Percentiles rank a stretch among this genome's conserved stretches.
phyloP scores from a whole-genome alignment of 1,140 invertebrate species.

The Eumaeus atala region DNA sequence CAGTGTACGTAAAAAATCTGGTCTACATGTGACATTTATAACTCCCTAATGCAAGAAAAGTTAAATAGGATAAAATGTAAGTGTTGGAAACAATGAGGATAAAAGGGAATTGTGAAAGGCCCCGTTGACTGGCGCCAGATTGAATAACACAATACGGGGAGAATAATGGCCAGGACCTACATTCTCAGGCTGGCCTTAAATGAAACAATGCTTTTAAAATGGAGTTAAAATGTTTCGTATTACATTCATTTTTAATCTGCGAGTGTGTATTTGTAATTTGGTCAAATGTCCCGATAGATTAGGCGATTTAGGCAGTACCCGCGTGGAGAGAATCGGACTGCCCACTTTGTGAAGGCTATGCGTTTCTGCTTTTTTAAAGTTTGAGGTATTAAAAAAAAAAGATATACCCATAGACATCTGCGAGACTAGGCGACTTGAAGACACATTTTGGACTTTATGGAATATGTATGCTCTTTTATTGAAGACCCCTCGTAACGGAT shows the following conservation, averaged over 20 bases:
- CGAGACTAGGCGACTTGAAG: too few relatives aligned
- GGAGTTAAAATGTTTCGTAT: neutral
- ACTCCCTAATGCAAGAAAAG: neutral
- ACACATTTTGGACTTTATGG: too few relatives aligned
- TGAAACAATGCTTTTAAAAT: constrained; percentile 9
- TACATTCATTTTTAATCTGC: neutral
- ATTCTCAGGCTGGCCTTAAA: neutral
- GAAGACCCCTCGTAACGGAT: too few relatives aligned
- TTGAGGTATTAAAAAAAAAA: too few relatives aligned
- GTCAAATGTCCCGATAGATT: too few relatives aligned
- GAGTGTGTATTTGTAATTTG: neutral
- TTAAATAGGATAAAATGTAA: constrained; percentile 4
- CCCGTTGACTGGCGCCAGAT: constrained; percentile 2
- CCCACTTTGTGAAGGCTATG: too few relatives aligned
- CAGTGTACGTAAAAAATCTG: too few relatives aligned
- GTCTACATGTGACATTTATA: neutral
- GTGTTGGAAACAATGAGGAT: constrained; percentile 6
- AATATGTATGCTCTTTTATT: too few relatives aligned
- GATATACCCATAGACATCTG: too few relatives aligned
- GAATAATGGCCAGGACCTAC: constrained; percentile 4
- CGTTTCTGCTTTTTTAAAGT: too few relatives aligned
- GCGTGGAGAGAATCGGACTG: too few relatives aligned
- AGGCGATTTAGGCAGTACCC: too few relatives aligned
- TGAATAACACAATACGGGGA: constrained; percentile 4
- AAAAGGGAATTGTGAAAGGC: constrained; percentile 3